A percentile compares a stretch with the other conserved stretches of the same genome.
Evolutionary conservation across 92 coral and sea anemone genomes (phyloP).

Genomic region (Umimayanthus chanpuru): DNA sequence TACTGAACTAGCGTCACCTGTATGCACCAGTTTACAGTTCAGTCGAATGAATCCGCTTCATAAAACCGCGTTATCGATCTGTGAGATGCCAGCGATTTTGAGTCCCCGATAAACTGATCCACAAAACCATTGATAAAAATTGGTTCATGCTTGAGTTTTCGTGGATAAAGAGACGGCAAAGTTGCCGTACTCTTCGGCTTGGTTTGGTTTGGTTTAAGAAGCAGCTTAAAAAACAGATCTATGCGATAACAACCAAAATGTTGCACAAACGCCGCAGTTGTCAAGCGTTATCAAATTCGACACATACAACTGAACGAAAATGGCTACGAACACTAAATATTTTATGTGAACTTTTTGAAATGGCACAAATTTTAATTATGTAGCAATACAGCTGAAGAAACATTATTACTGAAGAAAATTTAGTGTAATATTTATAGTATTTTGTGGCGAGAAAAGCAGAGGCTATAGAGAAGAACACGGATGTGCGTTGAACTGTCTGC

Average conservation of each 20-base stretch:
- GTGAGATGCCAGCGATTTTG: slow-evolving; percentile 31
- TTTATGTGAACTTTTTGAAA: slow-evolving; percentile 88
- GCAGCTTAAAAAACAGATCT: not conserved
- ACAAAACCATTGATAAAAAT: slow-evolving; percentile 25
- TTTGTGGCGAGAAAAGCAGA: slow-evolving; percentile 37
- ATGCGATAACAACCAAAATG: slow-evolving; percentile 12
- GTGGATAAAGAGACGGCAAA: not conserved
- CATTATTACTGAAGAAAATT: slow-evolving; percentile 43
- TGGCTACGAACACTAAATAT: slow-evolving; percentile 86
- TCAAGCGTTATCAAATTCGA: slow-evolving; percentile 35
- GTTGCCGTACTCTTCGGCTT: not conserved
- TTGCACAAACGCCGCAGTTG: not conserved
- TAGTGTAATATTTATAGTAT: slow-evolving; percentile 44
- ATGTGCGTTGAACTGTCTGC: not conserved
- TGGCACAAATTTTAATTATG: slow-evolving; percentile 92
- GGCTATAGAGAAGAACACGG: not conserved
- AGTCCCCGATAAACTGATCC: slow-evolving; percentile 34
- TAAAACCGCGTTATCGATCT: slow-evolving; percentile 33
- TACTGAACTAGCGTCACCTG: slow-evolving; percentile 6
- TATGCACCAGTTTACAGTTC: not conserved
- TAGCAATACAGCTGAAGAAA: slow-evolving; percentile 68
- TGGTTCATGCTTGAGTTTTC: not conserved
- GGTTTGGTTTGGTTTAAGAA: not conserved
- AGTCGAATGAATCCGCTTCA: slow-evolving; percentile 4
- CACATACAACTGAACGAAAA: slow-evolving; percentile 60